phyloP scores from a whole-genome alignment of 2,113 vertebrate species.

The Athene cunicularia region DNA sequence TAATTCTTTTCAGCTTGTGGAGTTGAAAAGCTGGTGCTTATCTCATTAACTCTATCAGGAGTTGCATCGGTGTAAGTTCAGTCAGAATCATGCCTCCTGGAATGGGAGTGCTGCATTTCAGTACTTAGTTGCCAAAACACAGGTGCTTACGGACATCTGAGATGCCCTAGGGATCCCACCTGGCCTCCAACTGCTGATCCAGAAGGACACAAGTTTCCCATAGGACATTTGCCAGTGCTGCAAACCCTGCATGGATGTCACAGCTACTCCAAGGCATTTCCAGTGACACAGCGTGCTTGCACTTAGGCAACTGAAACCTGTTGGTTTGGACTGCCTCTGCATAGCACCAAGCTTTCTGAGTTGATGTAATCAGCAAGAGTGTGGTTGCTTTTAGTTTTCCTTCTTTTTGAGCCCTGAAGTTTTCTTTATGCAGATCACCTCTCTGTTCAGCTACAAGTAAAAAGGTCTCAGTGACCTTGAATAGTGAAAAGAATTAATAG shows the following conservation, averaged over 20 bases:
- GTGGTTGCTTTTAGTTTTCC: not conserved
- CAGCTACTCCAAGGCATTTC: not conserved
- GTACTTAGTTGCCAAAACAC: not conserved
- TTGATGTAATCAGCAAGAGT: not conserved
- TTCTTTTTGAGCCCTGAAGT: not conserved
- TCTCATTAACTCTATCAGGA: not conserved
- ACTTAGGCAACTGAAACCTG: not conserved
- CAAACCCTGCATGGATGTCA: not conserved
- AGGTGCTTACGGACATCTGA: not conserved
- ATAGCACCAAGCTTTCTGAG: not conserved
- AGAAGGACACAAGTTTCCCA: not conserved
- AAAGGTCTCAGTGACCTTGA: not conserved
- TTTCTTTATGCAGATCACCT: not conserved
- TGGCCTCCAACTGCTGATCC: not conserved
- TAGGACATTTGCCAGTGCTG: not conserved
- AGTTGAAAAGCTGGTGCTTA: not conserved
- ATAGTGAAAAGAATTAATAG: not conserved
- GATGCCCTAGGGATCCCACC: not conserved
- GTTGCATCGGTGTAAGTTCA: not conserved
- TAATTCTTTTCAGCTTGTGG: not conserved
- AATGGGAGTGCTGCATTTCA: not conserved
- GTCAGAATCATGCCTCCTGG: not conserved
- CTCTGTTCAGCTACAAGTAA: not conserved
- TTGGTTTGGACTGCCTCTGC: not conserved
- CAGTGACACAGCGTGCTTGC: not conserved